These are phyloP conservation scores for Halictus quadricinctus DNA, from an alignment of 2,888 invertebrate species.

Conservation along the genomic window DNA sequence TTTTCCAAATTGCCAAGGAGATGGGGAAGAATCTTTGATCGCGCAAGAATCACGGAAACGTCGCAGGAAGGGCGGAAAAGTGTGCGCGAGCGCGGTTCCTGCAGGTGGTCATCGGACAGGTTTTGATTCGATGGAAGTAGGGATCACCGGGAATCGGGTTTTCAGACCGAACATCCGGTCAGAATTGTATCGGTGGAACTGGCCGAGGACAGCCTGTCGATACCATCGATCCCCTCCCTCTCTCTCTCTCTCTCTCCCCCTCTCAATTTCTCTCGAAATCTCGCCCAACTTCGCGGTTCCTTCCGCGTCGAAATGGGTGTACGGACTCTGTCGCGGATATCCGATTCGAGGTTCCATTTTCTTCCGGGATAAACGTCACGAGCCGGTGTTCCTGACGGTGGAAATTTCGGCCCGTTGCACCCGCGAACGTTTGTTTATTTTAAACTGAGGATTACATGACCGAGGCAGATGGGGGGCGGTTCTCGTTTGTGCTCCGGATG, in stretches of 20 bases:
- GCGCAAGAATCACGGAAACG: background rate
- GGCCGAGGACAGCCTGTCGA: conserved; percentile 61
- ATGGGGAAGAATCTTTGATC: background rate
- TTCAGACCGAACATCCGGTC: conserved; percentile 52
- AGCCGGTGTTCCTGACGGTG: conserved; percentile 29
- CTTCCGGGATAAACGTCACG: conserved; percentile 59
- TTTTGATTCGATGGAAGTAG: conserved; percentile 22
- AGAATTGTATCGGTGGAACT: conserved; percentile 49
- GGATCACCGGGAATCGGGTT: conserved; percentile 43
- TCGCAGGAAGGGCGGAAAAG: background rate
- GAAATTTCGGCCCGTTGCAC: conserved; percentile 44
- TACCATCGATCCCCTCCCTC: conserved; percentile 51
- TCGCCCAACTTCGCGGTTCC: conserved; percentile 55
- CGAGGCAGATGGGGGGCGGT: background rate
- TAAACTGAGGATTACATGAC: conserved; percentile 38
- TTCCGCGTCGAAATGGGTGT: conserved; percentile 51
- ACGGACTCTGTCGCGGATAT: conserved; percentile 55
- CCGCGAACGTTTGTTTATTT: conserved; percentile 49
- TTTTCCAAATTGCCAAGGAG: background rate
- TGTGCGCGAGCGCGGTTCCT: background rate
- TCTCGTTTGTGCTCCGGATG: conserved; percentile 21
- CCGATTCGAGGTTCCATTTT: conserved; percentile 57
- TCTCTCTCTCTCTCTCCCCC: background rate
- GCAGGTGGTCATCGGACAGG: conserved; percentile 5
- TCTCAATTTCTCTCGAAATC: conserved; percentile 44